These are phyloP conservation scores for Conus betulinus DNA, from an alignment of 1,140 invertebrate genomes.

Conservation along the genomic window DNA sequence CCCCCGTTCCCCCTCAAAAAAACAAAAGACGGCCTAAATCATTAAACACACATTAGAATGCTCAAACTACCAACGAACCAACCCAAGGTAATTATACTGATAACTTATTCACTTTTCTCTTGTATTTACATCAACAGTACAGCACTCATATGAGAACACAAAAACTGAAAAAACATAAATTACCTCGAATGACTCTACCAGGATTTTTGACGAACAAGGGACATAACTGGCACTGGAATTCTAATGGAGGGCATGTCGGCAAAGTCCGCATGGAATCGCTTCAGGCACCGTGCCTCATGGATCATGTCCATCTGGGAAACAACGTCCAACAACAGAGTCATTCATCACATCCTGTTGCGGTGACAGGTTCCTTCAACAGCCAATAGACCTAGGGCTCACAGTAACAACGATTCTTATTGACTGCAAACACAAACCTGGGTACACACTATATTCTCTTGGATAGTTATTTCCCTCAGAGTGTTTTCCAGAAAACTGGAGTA, in stretches of 20 bases:
- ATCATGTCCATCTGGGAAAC: conserved; percentile 72
- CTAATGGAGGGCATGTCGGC: conserved; percentile 60
- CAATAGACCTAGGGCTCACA: neutral
- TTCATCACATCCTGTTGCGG: neutral
- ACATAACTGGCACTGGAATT: conserved; percentile 74
- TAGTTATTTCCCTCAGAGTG: no score
- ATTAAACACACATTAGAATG: no score
- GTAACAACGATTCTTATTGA: neutral
- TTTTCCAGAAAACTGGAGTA: no score
- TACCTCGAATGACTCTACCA: conserved; percentile 78
- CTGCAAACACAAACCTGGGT: neutral
- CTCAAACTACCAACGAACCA: no score
- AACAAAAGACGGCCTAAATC: no score
- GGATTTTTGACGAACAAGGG: conserved; percentile 70
- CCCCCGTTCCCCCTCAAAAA: no score
- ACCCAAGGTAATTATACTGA: neutral
- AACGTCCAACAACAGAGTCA: conserved; percentile 3
- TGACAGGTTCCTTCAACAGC: no score
- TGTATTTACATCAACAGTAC: neutral
- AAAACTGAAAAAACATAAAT: neutral
- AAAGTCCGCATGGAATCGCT: conserved; percentile 76
- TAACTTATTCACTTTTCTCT: neutral
- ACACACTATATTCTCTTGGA: no score
- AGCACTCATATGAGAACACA: neutral
- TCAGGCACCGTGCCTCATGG: conserved; percentile 74